Percentiles rank a stretch among this genome's conserved stretches.
Conservation (phyloP, 2,888 invertebrate genomes). For the Erpobdella octoculata region DNA sequence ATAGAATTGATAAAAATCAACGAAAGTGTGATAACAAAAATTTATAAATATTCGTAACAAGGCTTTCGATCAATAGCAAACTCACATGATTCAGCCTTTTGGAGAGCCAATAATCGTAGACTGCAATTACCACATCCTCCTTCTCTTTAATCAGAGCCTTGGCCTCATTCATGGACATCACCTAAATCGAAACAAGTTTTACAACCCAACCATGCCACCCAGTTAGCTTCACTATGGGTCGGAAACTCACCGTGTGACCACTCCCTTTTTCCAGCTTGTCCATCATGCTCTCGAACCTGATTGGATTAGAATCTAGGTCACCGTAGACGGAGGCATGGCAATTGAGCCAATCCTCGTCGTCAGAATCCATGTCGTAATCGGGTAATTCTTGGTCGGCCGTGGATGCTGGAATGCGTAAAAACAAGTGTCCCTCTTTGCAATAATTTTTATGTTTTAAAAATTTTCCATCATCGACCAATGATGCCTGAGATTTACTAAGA, state of each 20-base stretch:
- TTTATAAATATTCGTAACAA: not conserved
- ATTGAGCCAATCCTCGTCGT: slow-evolving; percentile 86
- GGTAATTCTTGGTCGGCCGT: slow-evolving; percentile 84
- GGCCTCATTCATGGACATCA: slow-evolving; percentile 86
- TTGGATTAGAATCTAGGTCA: slow-evolving; percentile 66
- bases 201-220: not conserved
- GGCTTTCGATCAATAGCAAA: not conserved
- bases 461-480: too few relatives aligned
- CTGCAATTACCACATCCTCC: slow-evolving; percentile 84
- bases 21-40: not conserved
- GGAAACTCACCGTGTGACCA: slow-evolving; percentile 66
- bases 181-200: slow-evolving; percentile 50
- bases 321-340: slow-evolving; percentile 58
- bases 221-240: not conserved
- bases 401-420: too few relatives aligned
- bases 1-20: not conserved
- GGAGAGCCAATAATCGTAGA: slow-evolving; percentile 98
- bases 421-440: too few relatives aligned
- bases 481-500: too few relatives aligned
- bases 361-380: slow-evolving; percentile 97
- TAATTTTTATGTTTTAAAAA: too few relatives aligned
- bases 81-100: slow-evolving; percentile 79
- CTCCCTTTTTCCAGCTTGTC: slow-evolving; percentile 93
- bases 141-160: slow-evolving; percentile 86
- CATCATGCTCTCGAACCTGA: slow-evolving; percentile 93